These are phyloP conservation scores for Acridotheres tristis DNA, from an alignment of 2,797 vertebrate species.

Conservation along the genomic window DNA sequence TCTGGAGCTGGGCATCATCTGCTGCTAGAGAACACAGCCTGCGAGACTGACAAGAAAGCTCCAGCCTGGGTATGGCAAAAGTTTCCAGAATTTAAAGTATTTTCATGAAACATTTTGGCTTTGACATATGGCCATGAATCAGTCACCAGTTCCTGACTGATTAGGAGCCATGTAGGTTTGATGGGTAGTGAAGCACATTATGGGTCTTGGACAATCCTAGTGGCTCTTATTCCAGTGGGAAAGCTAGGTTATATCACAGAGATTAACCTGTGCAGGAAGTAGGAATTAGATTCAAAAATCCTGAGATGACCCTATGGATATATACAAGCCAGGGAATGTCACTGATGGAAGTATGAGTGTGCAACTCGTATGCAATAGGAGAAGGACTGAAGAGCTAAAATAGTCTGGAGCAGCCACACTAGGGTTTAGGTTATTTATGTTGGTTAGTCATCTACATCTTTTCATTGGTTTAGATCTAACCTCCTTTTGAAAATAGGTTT, in stretches of 20 bases:
- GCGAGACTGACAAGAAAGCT: background rate
- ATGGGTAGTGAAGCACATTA: background rate
- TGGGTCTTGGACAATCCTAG: background rate
- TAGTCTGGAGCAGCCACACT: background rate
- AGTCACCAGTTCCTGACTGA: background rate
- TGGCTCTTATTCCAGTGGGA: background rate
- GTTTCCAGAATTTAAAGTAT: background rate
- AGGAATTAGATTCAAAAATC: background rate
- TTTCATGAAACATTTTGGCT: background rate
- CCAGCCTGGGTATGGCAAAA: background rate
- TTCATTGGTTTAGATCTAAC: background rate
- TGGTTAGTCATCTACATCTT: background rate
- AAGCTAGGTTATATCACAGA: background rate
- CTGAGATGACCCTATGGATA: background rate
- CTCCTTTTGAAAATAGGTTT: conserved; percentile 20
- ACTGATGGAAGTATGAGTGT: background rate
- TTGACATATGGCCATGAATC: background rate
- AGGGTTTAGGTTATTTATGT: background rate
- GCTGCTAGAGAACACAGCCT: background rate
- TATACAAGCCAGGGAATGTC: background rate
- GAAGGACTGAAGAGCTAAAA: background rate
- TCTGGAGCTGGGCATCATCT: background rate
- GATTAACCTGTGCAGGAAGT: background rate
- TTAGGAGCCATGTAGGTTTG: background rate
- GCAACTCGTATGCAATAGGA: background rate